Evolutionary conservation across 2,797 vertebrate species (phyloP).

Genomic region (Pristis pectinata): DNA sequence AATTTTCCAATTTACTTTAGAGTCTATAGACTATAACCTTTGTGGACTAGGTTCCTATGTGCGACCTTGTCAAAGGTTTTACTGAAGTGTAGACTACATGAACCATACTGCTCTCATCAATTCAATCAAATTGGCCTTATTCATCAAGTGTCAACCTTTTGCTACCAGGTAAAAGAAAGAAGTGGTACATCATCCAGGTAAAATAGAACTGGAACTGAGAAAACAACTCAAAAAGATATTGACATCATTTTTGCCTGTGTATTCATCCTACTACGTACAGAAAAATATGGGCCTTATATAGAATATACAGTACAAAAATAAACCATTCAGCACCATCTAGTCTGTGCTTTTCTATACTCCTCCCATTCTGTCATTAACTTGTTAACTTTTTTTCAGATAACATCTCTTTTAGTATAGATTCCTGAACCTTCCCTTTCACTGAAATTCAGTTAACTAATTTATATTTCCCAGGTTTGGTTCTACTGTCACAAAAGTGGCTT

Average conservation of each 20-base stretch:
- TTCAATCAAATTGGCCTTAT: neutral
- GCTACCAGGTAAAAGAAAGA: neutral
- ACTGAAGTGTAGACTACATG: too few species aligned
- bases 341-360: neutral
- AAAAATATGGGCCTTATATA: neutral
- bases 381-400: too few species aligned
- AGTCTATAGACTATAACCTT: too few species aligned
- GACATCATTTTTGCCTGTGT: neutral
- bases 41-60: too few species aligned
- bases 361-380: neutral
- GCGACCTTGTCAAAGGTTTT: too few species aligned
- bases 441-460: neutral
- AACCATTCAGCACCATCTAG: too few species aligned
- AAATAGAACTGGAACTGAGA: too few species aligned
- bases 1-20: too few species aligned
- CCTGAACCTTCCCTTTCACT: neutral
- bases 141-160: neutral
- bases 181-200: neutral
- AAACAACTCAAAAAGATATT: neutral
- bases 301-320: too few species aligned
- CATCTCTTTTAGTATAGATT: neutral
- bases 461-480: neutral
- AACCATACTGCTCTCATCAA: too few species aligned
- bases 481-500: too few species aligned
- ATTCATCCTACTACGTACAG: neutral